Evolutionary conservation across 2,888 invertebrate species (phyloP).

Genomic region (Muschampia plurimacula): DNA sequence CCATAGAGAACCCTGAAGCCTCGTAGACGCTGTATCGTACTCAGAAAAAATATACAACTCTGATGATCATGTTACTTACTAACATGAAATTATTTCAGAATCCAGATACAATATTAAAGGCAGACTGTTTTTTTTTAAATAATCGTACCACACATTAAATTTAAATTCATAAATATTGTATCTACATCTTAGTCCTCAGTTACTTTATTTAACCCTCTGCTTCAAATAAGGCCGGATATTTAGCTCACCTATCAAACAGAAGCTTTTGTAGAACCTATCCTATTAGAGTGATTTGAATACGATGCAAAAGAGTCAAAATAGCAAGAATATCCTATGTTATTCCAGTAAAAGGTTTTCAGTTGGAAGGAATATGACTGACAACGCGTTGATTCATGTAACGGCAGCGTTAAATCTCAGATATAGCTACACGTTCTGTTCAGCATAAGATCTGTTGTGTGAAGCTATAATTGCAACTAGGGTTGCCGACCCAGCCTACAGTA

Average conservation of each 20-base stretch:
- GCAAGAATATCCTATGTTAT: constrained; percentile 26
- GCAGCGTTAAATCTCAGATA: constrained; percentile 52
- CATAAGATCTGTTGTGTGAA: constrained; percentile 56
- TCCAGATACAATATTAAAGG: no score
- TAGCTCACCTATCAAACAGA: not conserved
- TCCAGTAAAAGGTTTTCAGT: constrained; percentile 39
- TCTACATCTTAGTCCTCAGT: no score
- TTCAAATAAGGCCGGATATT: not conserved
- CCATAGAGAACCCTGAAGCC: no score
- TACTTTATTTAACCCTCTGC: no score
- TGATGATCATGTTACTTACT: no score
- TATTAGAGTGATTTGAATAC: not conserved
- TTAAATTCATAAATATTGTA: no score
- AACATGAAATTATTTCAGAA: no score
- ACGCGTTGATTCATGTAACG: constrained; percentile 60
- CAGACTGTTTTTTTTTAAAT: no score
- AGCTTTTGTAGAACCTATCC: not conserved
- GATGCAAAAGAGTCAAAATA: constrained; percentile 22
- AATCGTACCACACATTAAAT: no score
- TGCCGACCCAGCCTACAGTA: not conserved
- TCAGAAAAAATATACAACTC: no score
- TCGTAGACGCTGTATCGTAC: no score
- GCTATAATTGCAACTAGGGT: constrained; percentile 58
- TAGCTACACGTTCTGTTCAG: constrained; percentile 45
- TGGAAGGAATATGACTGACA: constrained; percentile 48